Percentiles rank a stretch among this genome's conserved stretches.
Conservation (phyloP, 2,888 invertebrate species). For the Caenorhabditis macrosperma region DNA sequence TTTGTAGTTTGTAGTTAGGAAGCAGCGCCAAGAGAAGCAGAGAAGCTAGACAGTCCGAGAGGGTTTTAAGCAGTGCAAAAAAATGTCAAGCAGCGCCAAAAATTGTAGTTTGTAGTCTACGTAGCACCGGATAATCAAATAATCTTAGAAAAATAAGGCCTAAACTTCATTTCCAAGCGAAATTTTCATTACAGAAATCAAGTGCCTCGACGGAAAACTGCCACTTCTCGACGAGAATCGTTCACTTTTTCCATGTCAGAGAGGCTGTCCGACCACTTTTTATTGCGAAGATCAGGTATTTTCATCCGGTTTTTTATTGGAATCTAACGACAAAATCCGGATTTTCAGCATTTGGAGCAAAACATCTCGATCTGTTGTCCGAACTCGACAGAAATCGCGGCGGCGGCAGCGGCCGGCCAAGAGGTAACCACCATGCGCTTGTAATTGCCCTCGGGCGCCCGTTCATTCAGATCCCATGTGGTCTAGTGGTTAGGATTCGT, state of each 20-base stretch:
- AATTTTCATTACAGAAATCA: constrained; percentile 21
- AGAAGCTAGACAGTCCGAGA: no score
- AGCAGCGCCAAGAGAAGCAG: no score
- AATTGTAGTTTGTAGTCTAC: no score
- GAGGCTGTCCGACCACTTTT: constrained; percentile 42
- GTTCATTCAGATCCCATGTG: constrained; percentile 38
- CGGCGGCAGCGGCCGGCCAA: background rate
- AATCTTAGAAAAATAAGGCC: no score
- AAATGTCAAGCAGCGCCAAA: no score
- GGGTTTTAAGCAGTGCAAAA: no score
- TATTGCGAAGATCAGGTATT: constrained; percentile 49
- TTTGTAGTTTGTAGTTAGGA: no score
- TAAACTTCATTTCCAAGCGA: background rate
- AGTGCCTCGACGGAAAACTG: constrained; percentile 21
- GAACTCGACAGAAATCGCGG: constrained; percentile 18
- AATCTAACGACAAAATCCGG: background rate
- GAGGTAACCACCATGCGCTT: background rate
- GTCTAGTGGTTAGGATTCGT: constrained; percentile 61
- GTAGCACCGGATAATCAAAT: no score
- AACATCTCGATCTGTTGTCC: constrained; percentile 18
- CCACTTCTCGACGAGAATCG: constrained; percentile 39
- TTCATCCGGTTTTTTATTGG: background rate
- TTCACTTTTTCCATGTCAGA: constrained; percentile 17
- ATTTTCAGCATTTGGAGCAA: background rate
- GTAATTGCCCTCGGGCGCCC: background rate